A percentile compares a stretch with the other conserved stretches of the same genome.
Conservation (phyloP, 1,140 invertebrate genomes). For the Berghia stephanieae region DNA sequence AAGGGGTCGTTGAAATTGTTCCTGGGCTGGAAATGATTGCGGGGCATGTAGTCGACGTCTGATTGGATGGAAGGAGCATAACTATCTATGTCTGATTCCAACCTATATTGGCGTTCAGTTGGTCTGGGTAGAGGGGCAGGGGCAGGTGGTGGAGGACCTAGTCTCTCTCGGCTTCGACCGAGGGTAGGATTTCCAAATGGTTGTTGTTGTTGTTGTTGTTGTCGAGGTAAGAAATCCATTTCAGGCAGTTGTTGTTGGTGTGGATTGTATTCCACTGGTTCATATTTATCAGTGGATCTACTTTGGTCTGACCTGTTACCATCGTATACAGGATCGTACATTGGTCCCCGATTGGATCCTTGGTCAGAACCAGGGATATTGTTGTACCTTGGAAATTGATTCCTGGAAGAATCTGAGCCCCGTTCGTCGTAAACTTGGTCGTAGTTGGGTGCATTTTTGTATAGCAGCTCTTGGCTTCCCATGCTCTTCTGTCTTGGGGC, state of each 20-base stretch:
- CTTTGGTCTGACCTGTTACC: not conserved
- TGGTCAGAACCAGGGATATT: not conserved
- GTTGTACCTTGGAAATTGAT: not conserved
- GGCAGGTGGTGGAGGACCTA: not conserved
- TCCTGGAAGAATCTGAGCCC: not conserved
- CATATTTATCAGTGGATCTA: constrained; percentile 20
- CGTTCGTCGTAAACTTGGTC: not conserved
- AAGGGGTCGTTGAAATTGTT: not conserved
- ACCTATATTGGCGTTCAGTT: no score
- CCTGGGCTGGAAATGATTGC: not conserved
- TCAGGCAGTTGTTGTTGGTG: constrained; percentile 19
- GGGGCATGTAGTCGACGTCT: constrained; percentile 24
- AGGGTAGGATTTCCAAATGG: not conserved
- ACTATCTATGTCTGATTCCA: not conserved
- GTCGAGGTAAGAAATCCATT: constrained; percentile 3
- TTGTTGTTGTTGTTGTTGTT: no score
- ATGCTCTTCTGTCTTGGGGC: not conserved
- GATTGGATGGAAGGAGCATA: not conserved
- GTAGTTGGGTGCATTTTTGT: no score
- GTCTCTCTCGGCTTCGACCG: not conserved
- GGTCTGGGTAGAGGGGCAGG: not conserved
- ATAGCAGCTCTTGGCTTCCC: not conserved
- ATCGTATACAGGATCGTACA: constrained; percentile 8
- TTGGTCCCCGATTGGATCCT: not conserved
- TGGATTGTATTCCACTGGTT: constrained; percentile 12